Conservation (phyloP, 2,888 invertebrate species). For the Ennomos erosarius region DNA sequence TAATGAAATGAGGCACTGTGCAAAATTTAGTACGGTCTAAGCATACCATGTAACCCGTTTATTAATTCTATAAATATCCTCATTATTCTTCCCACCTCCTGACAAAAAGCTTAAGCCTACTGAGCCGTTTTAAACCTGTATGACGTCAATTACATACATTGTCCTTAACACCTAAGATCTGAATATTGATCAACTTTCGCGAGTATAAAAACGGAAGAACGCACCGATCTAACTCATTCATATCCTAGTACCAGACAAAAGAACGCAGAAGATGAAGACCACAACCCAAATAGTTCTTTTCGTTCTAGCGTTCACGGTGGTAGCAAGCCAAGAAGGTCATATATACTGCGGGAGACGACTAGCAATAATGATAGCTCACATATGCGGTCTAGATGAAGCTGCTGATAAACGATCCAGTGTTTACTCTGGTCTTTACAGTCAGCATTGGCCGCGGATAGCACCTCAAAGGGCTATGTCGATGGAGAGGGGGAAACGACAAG, state of each 20-base stretch:
- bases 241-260: background rate
- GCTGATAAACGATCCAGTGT: too few relatives aligned
- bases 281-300: background rate
- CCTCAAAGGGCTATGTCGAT: conserved; percentile 41
- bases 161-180: conserved; percentile 6
- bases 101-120: conserved; percentile 24
- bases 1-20: too few relatives aligned
- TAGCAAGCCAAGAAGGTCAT: conserved; percentile 3
- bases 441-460: conserved; percentile 40
- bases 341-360: conserved; percentile 45
- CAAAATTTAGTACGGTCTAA: too few relatives aligned
- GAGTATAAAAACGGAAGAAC: conserved; percentile 40
- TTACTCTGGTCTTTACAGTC: background rate
- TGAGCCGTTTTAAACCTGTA: conserved; percentile 28
- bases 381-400: too few relatives aligned
- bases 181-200: conserved; percentile 47
- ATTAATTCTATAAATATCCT: too few relatives aligned
- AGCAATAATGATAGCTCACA: conserved; percentile 14
- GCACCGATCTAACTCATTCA: conserved; percentile 5
- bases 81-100: conserved; percentile 23
- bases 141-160: conserved; percentile 39
- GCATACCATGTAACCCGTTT: too few relatives aligned
- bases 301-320: background rate
- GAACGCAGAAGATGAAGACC: background rate
- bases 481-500: conserved; percentile 47